phyloP scores from a whole-genome alignment of 2,888 invertebrate genomes.

The Callosobruchus maculatus region DNA sequence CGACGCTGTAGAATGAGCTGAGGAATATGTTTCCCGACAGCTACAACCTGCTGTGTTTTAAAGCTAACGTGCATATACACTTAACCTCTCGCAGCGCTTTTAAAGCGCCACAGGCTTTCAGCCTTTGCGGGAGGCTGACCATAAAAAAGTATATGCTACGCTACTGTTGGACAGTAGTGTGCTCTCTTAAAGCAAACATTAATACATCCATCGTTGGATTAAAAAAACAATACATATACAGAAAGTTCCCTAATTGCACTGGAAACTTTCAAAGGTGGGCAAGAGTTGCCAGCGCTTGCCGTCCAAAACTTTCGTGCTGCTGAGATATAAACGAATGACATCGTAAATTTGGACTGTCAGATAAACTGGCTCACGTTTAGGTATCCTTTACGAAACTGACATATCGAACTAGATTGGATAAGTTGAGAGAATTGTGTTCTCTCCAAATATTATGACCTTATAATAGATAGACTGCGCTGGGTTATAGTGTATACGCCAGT shows the following conservation, averaged over 20 bases:
- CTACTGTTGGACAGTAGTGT: background rate
- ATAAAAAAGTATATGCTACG: too few species aligned
- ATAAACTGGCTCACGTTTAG: background rate
- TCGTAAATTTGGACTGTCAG: background rate
- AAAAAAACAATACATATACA: background rate
- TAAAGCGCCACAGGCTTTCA: too few species aligned
- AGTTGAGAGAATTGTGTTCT: too few species aligned
- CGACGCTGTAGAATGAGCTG: too few species aligned
- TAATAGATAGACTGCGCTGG: too few species aligned
- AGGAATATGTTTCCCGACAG: too few species aligned
- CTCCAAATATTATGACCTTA: too few species aligned
- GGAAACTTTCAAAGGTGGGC: background rate
- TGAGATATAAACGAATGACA: background rate
- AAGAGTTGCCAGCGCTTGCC: background rate
- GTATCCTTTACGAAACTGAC: background rate
- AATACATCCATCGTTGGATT: background rate
- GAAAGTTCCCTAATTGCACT: background rate
- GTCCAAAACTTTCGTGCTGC: background rate
- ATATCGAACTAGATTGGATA: background rate
- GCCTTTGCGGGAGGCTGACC: too few species aligned
- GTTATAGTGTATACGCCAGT: too few species aligned
- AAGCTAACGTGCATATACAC: too few species aligned
- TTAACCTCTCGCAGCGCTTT: too few species aligned
- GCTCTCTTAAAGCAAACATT: background rate
- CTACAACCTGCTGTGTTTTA: too few species aligned